These are phyloP conservation scores for Antennarius maculatus DNA, from an alignment of 2,797 vertebrate genomes.

Conservation along the genomic window DNA sequence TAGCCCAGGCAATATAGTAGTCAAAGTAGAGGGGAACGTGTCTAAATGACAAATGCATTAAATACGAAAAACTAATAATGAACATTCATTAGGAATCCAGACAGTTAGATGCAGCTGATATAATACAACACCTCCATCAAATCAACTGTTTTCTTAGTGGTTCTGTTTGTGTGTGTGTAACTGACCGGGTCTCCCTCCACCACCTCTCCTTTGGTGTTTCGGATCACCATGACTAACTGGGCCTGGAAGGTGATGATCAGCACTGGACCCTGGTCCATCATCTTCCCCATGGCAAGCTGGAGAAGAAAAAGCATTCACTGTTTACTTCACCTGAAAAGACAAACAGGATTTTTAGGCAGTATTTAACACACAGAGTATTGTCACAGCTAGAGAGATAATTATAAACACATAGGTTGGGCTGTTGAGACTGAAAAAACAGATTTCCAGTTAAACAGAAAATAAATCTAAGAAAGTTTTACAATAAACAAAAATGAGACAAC, in stretches of 20 bases:
- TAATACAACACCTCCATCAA: conserved; percentile 11
- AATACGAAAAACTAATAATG: background rate
- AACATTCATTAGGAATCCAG: conserved; percentile 12
- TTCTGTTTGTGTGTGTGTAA: conserved; percentile 21
- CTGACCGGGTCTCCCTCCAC: conserved; percentile 95
- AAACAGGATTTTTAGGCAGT: background rate
- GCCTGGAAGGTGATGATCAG: conserved; percentile 97
- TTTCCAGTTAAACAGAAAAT: background rate
- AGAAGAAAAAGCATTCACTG: conserved; percentile 13
- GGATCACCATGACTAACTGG: conserved; percentile 92
- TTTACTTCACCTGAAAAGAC: background rate
- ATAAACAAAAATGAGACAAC: background rate
- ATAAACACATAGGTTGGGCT: background rate
- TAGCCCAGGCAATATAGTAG: background rate
- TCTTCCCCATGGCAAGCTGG: conserved; percentile 96
- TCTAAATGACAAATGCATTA: background rate
- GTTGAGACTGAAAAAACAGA: background rate
- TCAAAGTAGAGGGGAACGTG: background rate
- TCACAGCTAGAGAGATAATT: background rate
- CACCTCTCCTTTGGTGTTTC: conserved; percentile 88
- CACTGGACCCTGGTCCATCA: conserved; percentile 98
- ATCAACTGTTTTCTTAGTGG: background rate
- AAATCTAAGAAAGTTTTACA: background rate
- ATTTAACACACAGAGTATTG: background rate
- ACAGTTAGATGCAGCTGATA: conserved; percentile 28